A percentile compares a stretch with the other conserved stretches of the same genome.
These are phyloP conservation scores for Eupelmus urozonus DNA, from an alignment of 2,888 invertebrate species.

Conservation along the genomic window DNA sequence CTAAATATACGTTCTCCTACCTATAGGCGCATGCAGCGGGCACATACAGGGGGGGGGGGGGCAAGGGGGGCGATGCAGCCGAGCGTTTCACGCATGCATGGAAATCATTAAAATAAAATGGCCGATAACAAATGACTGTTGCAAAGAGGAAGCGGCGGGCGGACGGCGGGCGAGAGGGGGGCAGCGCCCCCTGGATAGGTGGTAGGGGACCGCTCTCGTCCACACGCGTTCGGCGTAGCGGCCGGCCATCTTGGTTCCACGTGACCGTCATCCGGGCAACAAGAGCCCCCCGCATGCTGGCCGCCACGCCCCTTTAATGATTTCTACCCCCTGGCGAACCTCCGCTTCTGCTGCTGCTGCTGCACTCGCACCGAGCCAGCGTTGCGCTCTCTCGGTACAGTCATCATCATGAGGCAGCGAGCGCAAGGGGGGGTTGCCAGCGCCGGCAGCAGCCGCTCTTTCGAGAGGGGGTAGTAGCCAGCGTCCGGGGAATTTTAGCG, in stretches of 20 bases:
- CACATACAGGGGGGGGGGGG: constrained; percentile 59
- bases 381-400: constrained; percentile 67
- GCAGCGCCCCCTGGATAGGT: constrained; percentile 17
- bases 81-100: constrained; percentile 77
- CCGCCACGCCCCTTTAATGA: constrained; percentile 78
- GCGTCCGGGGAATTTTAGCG: constrained; percentile 65
- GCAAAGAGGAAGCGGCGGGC: constrained; percentile 67
- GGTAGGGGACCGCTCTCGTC: neutral
- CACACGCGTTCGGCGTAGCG: neutral
- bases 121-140: constrained; percentile 78
- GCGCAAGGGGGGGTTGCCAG: constrained; percentile 47
- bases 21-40: constrained; percentile 22
- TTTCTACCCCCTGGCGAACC: constrained; percentile 74
- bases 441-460: constrained; percentile 67
- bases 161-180: constrained; percentile 22
- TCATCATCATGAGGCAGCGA: constrained; percentile 74
- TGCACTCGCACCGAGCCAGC: constrained; percentile 19
- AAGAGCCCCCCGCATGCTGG: constrained; percentile 59
- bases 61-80: constrained; percentile 71
- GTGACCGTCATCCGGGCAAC: constrained; percentile 78
- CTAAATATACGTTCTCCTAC: constrained; percentile 62
- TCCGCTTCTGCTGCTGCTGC: too few relatives aligned
- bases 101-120: constrained; percentile 78
- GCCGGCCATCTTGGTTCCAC: constrained; percentile 77
- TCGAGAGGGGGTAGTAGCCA: constrained; percentile 10